A percentile compares a stretch with the other conserved stretches of the same genome.
phyloP scores from a whole-genome alignment of 1,140 invertebrate species.

The Sinella curviseta region DNA sequence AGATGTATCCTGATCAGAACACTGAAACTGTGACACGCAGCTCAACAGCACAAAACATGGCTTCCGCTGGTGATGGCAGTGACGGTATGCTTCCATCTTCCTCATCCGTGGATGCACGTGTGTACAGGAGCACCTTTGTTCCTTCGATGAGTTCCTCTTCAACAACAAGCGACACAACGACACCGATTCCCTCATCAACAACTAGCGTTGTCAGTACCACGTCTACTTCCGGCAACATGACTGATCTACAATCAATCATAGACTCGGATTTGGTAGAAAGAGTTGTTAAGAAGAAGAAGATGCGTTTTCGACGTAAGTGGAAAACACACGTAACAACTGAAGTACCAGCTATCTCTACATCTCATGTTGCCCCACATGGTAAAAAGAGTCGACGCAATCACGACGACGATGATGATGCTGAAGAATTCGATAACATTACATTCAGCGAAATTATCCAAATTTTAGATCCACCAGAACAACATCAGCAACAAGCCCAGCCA shows the following conservation, averaged over 20 bases:
- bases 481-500: background rate
- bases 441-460: background rate
- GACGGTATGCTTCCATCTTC: background rate
- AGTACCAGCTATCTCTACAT: background rate
- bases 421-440: background rate
- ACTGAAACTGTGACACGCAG: background rate
- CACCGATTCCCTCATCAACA: background rate
- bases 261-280: background rate
- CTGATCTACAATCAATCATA: background rate
- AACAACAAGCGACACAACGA: background rate
- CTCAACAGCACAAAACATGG: background rate
- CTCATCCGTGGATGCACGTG: background rate
- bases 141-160: background rate
- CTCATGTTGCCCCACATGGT: background rate
- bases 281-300: background rate
- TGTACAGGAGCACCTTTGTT: background rate
- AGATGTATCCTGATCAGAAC: background rate
- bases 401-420: background rate
- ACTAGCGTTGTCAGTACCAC: background rate
- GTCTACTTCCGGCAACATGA: background rate
- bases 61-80: background rate
- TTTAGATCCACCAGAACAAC: background rate
- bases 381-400: background rate
- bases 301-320: slow-evolving; percentile 2
- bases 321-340: background rate